phyloP scores from a whole-genome alignment of 2,888 invertebrate species.

The Hyles lineata region DNA sequence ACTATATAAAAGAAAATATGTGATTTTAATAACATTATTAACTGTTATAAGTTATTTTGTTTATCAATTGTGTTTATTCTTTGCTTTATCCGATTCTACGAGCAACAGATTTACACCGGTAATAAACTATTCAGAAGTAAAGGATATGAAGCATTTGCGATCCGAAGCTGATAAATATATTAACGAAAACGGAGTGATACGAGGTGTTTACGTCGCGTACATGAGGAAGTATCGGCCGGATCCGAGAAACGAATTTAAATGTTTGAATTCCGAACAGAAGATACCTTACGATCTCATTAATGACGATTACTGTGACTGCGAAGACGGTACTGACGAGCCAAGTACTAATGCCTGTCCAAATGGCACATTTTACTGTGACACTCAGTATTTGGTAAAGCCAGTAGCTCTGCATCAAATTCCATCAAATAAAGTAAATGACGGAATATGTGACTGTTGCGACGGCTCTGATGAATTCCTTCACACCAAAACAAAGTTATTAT shows the following conservation, averaged over 20 bases:
- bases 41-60: constrained; percentile 69
- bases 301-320: constrained; percentile 95
- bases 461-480: constrained; percentile 93
- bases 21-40: constrained; percentile 65
- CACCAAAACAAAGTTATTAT: constrained; percentile 56
- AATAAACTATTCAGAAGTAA: constrained; percentile 56
- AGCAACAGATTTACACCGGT: constrained; percentile 59
- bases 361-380: constrained; percentile 92
- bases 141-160: constrained; percentile 57
- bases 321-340: constrained; percentile 91
- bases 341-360: constrained; percentile 95
- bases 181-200: constrained; percentile 70
- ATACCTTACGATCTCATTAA: constrained; percentile 85
- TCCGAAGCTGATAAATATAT: constrained; percentile 72
- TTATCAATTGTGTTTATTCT: constrained; percentile 77
- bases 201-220: constrained; percentile 68
- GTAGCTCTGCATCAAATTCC: constrained; percentile 79
- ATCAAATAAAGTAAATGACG: constrained; percentile 95
- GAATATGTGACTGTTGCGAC: constrained; percentile 97
- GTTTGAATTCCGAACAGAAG: constrained; percentile 65
- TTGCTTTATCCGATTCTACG: constrained; percentile 64
- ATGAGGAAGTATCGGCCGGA: constrained; percentile 72
- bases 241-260: constrained; percentile 69
- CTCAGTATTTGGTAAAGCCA: constrained; percentile 73
- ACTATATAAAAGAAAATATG: constrained; percentile 74